These are phyloP conservation scores for Megaptera novaeangliae DNA, from an alignment of 2,113 vertebrate species.

Conservation along the genomic window DNA sequence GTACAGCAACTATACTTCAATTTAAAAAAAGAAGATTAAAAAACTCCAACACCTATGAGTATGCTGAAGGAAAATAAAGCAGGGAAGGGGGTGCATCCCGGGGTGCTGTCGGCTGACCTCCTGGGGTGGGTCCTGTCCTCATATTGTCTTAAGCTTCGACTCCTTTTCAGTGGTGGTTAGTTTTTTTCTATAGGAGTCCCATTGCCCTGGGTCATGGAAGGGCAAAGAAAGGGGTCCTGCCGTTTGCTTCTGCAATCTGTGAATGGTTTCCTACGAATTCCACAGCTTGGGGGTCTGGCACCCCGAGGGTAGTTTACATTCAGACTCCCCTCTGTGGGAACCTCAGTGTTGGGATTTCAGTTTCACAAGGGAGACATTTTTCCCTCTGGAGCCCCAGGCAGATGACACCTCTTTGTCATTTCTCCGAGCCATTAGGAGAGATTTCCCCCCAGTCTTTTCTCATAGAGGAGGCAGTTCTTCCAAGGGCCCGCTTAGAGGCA, in stretches of 20 bases:
- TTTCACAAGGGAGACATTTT: background rate
- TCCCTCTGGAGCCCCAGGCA: background rate
- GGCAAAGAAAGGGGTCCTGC: background rate
- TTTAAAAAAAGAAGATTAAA: background rate
- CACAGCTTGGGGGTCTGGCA: background rate
- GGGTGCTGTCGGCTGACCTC: accelerated
- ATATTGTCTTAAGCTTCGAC: accelerated
- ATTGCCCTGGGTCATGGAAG: background rate
- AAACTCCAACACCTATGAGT: background rate
- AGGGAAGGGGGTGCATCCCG: accelerated
- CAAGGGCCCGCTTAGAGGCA: background rate
- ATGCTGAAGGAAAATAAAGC: background rate
- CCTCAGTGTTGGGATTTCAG: background rate
- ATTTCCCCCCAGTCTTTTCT: background rate
- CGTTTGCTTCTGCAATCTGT: background rate
- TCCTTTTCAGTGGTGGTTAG: background rate
- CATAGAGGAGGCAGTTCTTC: background rate
- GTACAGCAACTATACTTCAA: background rate
- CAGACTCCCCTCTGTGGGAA: background rate
- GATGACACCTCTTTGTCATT: background rate
- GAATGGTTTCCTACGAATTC: background rate
- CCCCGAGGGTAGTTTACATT: accelerated
- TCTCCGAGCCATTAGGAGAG: background rate
- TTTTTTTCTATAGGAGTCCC: background rate
- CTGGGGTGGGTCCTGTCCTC: background rate